phyloP scores from a whole-genome alignment of 2,797 vertebrate genomes.

The Alauda arvensis region DNA sequence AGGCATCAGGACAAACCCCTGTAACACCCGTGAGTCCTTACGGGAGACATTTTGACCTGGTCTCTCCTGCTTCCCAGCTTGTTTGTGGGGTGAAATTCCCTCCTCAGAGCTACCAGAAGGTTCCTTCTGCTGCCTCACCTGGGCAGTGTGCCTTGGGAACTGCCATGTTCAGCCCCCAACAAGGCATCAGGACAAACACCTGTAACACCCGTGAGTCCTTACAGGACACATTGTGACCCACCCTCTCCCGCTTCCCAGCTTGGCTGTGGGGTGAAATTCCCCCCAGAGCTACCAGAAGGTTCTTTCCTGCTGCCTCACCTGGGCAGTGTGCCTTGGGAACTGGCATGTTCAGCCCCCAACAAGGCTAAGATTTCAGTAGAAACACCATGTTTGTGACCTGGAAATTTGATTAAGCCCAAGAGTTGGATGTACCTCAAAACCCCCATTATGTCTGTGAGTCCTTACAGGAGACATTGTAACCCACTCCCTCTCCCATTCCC shows the following conservation, averaged over 20 bases:
- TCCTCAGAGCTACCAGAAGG: not conserved
- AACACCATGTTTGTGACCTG: no score
- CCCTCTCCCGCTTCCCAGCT: not conserved
- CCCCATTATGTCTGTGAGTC: no score
- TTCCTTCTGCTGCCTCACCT: no score
- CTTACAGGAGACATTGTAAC: no score
- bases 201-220: accelerated
- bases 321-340: slow-evolving; percentile 74
- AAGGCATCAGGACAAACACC: not conserved
- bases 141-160: no score
- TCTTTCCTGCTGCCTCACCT: slow-evolving; percentile 62
- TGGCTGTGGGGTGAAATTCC: not conserved
- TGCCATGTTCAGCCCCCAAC: no score
- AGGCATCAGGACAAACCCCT: not conserved
- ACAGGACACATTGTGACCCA: not conserved
- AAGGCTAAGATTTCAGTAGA: no score
- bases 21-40: accelerated
- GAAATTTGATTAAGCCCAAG: no score
- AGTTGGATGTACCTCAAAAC: no score
- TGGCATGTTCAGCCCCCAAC: slow-evolving; percentile 83
- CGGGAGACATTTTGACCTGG: not conserved
- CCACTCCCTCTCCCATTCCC: no score
- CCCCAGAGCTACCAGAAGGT: accelerated
- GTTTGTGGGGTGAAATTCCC: accelerated
- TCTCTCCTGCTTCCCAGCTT: not conserved